Evolutionary conservation across 2,797 vertebrate species (phyloP).

Genomic region (Xenentodon cancila): DNA sequence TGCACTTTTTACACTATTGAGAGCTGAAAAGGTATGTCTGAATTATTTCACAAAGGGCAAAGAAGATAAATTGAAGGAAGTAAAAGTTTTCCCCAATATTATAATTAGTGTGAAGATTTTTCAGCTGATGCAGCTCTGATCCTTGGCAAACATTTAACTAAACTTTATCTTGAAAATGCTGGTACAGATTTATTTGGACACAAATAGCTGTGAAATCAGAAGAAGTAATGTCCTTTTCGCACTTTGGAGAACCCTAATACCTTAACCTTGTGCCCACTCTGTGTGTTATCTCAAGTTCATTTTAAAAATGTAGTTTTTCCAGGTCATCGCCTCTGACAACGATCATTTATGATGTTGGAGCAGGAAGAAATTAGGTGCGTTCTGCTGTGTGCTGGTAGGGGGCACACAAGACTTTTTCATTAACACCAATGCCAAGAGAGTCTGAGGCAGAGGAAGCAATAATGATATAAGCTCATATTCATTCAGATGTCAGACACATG

Average conservation of each 20-base stretch:
- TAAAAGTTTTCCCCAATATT: too few relatives aligned
- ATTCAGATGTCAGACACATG: slow-evolving; percentile 26
- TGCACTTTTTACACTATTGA: slow-evolving; percentile 7
- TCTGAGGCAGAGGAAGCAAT: not conserved
- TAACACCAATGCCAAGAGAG: not conserved
- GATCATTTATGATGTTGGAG: slow-evolving; percentile 18
- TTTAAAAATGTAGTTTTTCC: slow-evolving; percentile 15
- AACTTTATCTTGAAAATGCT: too few relatives aligned
- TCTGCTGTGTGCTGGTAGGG: slow-evolving; percentile 40
- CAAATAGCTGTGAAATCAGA: too few relatives aligned
- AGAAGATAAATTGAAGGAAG: too few relatives aligned
- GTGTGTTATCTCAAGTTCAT: slow-evolving; percentile 18
- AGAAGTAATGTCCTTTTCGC: too few relatives aligned
- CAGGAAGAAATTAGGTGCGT: not conserved
- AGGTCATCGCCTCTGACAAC: slow-evolving; percentile 8
- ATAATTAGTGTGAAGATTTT: too few relatives aligned
- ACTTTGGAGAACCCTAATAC: too few relatives aligned
- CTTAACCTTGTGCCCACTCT: slow-evolving; percentile 12
- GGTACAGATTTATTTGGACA: too few relatives aligned
- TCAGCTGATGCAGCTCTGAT: too few relatives aligned
- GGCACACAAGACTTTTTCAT: slow-evolving; percentile 50
- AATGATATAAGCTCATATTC: not conserved
- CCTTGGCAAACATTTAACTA: too few relatives aligned
- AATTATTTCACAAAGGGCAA: too few relatives aligned
- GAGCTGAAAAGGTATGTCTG: too few relatives aligned